A percentile compares a stretch with the other conserved stretches of the same genome.
Evolutionary conservation across 2,797 vertebrate species (phyloP).

Genomic region (Taenioides sp.): DNA sequence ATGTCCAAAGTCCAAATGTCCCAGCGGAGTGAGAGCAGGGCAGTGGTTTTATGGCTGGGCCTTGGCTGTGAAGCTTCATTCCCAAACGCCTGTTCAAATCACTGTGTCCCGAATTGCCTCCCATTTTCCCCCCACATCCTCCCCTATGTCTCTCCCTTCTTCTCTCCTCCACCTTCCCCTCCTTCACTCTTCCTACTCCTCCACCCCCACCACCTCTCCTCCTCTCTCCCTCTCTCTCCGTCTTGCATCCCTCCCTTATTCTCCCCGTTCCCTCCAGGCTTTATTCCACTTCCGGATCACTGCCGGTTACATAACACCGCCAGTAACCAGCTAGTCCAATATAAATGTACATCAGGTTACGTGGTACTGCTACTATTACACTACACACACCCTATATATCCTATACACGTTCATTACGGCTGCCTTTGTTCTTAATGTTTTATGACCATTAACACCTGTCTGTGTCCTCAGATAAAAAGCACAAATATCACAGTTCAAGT

Average conservation of each 20-base stretch:
- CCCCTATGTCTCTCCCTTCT: not conserved
- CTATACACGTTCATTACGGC: not conserved
- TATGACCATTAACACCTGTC: too few species aligned
- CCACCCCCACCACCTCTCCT: too few species aligned
- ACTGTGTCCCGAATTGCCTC: not conserved
- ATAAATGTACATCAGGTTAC: not conserved
- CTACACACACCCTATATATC: too few species aligned
- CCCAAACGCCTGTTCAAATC: not conserved
- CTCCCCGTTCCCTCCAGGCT: too few species aligned
- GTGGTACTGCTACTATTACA: too few species aligned
- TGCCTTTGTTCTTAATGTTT: not conserved
- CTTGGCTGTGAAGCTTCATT: not conserved
- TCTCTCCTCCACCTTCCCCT: not conserved
- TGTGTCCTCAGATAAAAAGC: too few species aligned
- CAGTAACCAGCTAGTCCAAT: not conserved
- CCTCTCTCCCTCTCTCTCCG: too few species aligned
- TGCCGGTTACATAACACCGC: not conserved
- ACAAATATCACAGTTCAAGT: too few species aligned
- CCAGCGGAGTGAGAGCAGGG: not conserved
- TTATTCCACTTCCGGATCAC: not conserved
- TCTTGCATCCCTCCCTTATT: too few species aligned
- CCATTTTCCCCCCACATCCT: not conserved
- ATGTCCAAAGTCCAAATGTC: not conserved
- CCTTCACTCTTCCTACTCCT: too few species aligned
- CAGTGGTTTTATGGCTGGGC: not conserved